Conservation (phyloP, 2,797 vertebrate species). For the Toxotes lorentzi region DNA sequence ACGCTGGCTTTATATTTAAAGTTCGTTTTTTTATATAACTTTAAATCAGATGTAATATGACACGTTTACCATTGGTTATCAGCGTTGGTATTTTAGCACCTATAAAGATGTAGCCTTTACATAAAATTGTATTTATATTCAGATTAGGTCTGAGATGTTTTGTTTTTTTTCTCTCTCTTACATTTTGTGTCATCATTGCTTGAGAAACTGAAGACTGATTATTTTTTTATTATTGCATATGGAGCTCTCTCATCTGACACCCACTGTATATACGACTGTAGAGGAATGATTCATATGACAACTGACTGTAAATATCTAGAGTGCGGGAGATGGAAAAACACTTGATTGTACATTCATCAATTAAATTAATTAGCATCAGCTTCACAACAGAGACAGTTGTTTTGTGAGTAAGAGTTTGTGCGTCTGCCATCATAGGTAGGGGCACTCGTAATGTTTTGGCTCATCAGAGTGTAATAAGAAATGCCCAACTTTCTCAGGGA, state of each 20-base stretch:
- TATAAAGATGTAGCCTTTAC: background rate
- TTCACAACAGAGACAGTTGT: background rate
- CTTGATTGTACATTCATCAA: background rate
- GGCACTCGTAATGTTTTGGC: too few species aligned
- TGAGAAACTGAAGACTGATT: background rate
- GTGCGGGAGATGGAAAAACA: background rate
- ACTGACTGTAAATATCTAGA: background rate
- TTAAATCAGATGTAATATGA: background rate
- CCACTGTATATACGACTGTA: background rate
- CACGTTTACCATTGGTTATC: background rate
- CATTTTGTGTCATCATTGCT: background rate
- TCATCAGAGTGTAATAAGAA: too few species aligned
- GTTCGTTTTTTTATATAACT: background rate
- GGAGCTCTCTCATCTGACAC: background rate
- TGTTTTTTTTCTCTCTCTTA: slow-evolving; percentile 1
- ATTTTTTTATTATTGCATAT: background rate
- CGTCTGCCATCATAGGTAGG: too few species aligned
- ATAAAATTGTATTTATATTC: slow-evolving; percentile 2
- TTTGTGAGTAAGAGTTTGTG: too few species aligned
- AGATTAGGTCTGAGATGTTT: background rate
- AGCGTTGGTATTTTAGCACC: slow-evolving; percentile 15
- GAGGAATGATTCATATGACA: background rate
- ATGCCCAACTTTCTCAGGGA: background rate
- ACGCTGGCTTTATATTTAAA: background rate
- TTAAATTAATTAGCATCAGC: slow-evolving; percentile 13